These are phyloP conservation scores for Drosophila mettleri DNA, from an alignment of 2,888 invertebrate species.

Conservation along the genomic window DNA sequence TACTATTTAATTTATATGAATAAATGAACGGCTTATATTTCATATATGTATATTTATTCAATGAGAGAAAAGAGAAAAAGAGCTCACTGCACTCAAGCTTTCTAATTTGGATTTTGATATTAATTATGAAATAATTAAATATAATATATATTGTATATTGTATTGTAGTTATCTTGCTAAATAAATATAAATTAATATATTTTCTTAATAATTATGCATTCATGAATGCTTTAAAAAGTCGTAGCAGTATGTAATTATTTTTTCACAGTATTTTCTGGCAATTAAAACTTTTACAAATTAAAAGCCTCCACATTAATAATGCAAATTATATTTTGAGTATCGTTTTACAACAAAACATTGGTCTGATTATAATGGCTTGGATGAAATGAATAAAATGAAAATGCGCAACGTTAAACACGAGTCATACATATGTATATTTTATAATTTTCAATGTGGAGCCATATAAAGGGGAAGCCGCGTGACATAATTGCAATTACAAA, in stretches of 20 bases:
- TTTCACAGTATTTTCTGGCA: not conserved
- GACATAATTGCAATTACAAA: constrained; percentile 73
- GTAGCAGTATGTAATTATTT: too few relatives aligned
- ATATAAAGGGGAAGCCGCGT: constrained; percentile 29
- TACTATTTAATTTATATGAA: too few relatives aligned
- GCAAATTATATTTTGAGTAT: not conserved
- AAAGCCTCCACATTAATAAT: not conserved
- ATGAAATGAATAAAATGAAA: not conserved
- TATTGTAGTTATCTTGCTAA: too few relatives aligned
- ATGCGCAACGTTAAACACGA: constrained; percentile 5
- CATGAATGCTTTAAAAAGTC: not conserved
- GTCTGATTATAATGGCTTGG: not conserved
- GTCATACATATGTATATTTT: constrained; percentile 23
- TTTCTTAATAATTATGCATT: not conserved
- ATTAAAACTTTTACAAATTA: not conserved
- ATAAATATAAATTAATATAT: not conserved
- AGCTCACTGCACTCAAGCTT: too few relatives aligned
- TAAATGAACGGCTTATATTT: too few relatives aligned
- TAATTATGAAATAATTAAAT: too few relatives aligned
- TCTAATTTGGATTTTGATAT: too few relatives aligned
- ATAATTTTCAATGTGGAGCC: constrained; percentile 37
- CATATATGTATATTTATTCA: too few relatives aligned
- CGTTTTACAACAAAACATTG: not conserved
- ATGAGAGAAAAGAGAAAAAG: too few relatives aligned
- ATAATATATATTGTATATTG: too few relatives aligned